Evolutionary conservation across 2,888 invertebrate species (phyloP), one percentile per base, ranked within the genome.

Genomic region (Smittia sp.): DNA sequence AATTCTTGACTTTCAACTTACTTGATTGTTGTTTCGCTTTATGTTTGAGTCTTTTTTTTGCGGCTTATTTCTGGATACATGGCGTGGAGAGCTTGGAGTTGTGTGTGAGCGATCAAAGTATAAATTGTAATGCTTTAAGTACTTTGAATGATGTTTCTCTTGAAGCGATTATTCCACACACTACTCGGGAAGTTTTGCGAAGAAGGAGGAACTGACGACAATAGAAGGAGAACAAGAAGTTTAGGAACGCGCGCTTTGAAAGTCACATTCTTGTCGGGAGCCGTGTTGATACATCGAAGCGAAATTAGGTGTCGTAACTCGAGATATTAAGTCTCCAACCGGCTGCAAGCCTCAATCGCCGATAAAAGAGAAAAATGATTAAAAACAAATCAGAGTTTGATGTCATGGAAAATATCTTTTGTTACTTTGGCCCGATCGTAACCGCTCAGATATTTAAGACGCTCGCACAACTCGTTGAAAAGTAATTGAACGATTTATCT

Each of bases 1-100:
- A 67, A 20, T 25, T 68, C 52, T 52, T 67, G 66, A 67, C 66
- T 67, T 67, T 62, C 18, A 62, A 62, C 62, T n/a, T n/a, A n/a
- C n/a, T 62, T 62, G 13, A 62, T 62, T 67, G 39, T 67, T 67
- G 66, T 67, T 67, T 46, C 46, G 6, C 46, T 46, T 32, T 2
- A 46, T 11, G 46, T 46, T 46, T 13, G 20, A 15, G 18, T 67
- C 25, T 67, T 24, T 22, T 24, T 46, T 46, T 46, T 46, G 46
- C 46, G 46, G 46, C n/a, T 46, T 46, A 46, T 46, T 46, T 46
- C 46, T 46, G 46, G 46, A 46, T 46, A n/a, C 6, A 46, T 46
- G 6, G 46, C 9, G 9, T 46, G n/a, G 46, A n/a, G 46, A 11
- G 11, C 11, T 32, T 32, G 32, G 6, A 46, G n/a, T 6, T n/a